These are phyloP conservation scores for Drosophila quasianomalipes DNA, from an alignment of 2,888 invertebrate genomes.

Conservation along the genomic window DNA sequence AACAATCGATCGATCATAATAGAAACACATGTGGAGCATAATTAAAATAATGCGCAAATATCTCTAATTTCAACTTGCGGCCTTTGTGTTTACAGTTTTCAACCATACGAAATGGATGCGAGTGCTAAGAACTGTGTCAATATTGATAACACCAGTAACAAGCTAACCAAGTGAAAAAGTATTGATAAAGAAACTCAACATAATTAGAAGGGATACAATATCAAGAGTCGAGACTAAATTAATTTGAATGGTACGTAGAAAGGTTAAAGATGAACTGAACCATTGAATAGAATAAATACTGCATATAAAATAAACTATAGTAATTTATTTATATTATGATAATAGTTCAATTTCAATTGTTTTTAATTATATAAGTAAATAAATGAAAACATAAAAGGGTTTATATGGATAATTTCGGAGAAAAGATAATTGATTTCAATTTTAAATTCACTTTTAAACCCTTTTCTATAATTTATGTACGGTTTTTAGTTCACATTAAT, in stretches of 20 bases:
- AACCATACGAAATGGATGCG: constrained; percentile 20
- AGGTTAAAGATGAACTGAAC: neutral
- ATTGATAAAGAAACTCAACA: neutral
- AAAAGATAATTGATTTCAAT: neutral
- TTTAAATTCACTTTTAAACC: neutral
- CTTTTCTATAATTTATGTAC: neutral
- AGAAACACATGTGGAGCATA: constrained; percentile 43
- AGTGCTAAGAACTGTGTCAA: constrained; percentile 27
- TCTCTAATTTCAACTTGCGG: constrained; percentile 28
- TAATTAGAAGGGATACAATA: constrained; percentile 16
- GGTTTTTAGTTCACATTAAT: neutral
- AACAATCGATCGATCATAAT: constrained; percentile 16
- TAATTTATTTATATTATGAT: neutral
- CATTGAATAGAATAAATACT: neutral
- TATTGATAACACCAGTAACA: neutral
- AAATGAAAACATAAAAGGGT: neutral
- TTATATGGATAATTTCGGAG: neutral
- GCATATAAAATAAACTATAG: neutral
- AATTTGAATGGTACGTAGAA: constrained; percentile 51
- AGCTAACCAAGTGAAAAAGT: constrained; percentile 14
- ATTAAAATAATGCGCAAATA: constrained; percentile 23
- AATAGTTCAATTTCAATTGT: neutral
- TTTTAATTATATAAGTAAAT: neutral
- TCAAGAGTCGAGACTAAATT: neutral
- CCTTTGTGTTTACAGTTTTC: constrained; percentile 48